Evolutionary conservation across 2,888 invertebrate genomes (phyloP).

Genomic region (Lasioglossum vierecki): DNA sequence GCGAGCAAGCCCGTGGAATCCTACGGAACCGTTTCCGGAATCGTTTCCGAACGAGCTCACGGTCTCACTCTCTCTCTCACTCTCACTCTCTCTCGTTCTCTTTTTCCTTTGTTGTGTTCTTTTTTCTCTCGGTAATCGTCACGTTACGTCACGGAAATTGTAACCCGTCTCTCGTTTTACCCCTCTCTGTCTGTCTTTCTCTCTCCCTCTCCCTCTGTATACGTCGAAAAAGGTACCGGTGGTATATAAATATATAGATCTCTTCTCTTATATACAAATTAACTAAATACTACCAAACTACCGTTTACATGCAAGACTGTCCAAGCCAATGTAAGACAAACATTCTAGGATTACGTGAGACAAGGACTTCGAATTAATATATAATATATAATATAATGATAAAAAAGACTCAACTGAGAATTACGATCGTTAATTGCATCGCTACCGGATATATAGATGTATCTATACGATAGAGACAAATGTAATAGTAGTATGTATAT

Average conservation of each 20-base stretch:
- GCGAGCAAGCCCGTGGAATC: constrained; percentile 27
- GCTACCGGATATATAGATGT: constrained; percentile 47
- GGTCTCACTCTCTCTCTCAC: not conserved
- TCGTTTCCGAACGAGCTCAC: not conserved
- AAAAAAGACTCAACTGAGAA: constrained; percentile 54
- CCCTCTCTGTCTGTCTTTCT: constrained; percentile 33
- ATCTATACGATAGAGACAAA: constrained; percentile 23
- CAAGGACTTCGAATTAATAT: constrained; percentile 68
- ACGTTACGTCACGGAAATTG: not conserved
- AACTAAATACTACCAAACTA: constrained; percentile 71
- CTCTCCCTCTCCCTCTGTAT: constrained; percentile 38
- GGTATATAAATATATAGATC: constrained; percentile 30
- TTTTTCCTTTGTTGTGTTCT: not conserved
- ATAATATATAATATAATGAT: constrained; percentile 25
- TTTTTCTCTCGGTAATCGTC: not conserved
- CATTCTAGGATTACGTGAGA: constrained; percentile 75
- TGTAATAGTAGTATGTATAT: constrained; percentile 1
- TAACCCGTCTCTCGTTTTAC: not conserved
- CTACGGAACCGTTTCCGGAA: too few species aligned
- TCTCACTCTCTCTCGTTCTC: not conserved
- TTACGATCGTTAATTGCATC: constrained; percentile 68
- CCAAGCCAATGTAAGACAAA: constrained; percentile 75
- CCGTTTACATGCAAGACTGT: constrained; percentile 74
- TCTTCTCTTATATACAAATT: constrained; percentile 69
- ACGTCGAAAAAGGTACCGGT: constrained; percentile 46